Conservation (phyloP, 2,113 vertebrate genomes). For the Eptesicus fuscus region DNA sequence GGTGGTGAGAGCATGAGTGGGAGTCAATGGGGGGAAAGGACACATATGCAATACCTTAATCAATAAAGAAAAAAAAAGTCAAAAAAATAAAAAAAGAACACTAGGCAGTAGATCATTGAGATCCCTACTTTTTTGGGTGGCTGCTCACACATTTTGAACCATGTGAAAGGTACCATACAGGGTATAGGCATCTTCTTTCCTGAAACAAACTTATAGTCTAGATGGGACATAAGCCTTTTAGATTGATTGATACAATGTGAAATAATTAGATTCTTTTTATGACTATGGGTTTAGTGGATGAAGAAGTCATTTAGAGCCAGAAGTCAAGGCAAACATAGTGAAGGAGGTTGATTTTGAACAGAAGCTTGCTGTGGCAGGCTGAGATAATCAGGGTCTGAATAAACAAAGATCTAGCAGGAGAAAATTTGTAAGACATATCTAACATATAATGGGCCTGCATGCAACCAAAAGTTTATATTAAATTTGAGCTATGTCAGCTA, state of each 20-base stretch:
- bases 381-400: not conserved
- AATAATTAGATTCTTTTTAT: not conserved
- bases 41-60: too few relatives aligned
- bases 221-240: not conserved
- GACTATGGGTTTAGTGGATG: not conserved
- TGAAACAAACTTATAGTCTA: not conserved
- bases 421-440: not conserved
- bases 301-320: not conserved
- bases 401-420: not conserved
- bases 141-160: not conserved
- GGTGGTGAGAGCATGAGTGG: too few relatives aligned
- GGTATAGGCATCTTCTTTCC: not conserved
- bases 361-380: not conserved
- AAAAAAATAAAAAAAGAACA: not conserved
- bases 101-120: not conserved
- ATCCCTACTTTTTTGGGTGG: not conserved
- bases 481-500: not conserved
- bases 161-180: not conserved
- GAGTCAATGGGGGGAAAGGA: too few relatives aligned
- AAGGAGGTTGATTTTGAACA: not conserved
- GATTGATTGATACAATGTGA: not conserved
- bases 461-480: not conserved
- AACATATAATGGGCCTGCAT: accelerated
- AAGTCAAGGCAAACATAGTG: not conserved
- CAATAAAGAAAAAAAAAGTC: too few relatives aligned